Conservation (phyloP, 23 tunicate genomes). For the Pegea sp. region DNA sequence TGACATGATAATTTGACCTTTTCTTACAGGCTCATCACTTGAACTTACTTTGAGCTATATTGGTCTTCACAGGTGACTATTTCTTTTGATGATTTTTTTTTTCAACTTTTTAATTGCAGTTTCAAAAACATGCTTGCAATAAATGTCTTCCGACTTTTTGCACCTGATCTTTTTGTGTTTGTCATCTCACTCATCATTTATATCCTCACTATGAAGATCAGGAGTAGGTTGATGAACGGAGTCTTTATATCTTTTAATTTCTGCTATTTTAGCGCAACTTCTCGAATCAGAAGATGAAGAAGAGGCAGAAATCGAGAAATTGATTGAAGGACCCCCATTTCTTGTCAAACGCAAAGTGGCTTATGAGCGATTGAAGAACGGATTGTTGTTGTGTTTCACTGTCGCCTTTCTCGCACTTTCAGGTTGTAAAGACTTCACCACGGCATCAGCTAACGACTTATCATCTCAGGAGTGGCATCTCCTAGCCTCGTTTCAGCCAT, state of each 20-base stretch:
- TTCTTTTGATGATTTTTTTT: neutral
- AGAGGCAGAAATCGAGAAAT: neutral
- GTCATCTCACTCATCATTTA: constrained; percentile 14
- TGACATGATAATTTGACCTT: neutral
- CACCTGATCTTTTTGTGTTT: constrained; percentile 56
- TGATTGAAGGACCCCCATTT: neutral
- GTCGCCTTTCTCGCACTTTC: neutral
- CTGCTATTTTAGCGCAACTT: too few species aligned
- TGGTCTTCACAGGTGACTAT: neutral
- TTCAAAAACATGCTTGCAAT: constrained; percentile 26
- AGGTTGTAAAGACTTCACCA: neutral
- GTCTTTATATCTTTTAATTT: too few species aligned
- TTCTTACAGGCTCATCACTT: neutral
- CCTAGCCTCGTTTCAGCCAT: constrained; percentile 52
- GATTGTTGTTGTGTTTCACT: neutral
- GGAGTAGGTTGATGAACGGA: constrained; percentile 3
- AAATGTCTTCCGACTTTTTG: constrained; percentile 35
- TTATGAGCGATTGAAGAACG: neutral
- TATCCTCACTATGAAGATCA: constrained; percentile 20
- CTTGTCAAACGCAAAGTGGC: too few species aligned
- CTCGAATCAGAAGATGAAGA: constrained; percentile 1
- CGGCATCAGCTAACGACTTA: neutral
- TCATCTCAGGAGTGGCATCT: constrained; percentile 48
- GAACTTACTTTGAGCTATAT: neutral
- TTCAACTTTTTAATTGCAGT: too few species aligned